Evolutionary conservation across 2,113 vertebrate genomes (phyloP).

Genomic region (Cephalopholis sonnerati): DNA sequence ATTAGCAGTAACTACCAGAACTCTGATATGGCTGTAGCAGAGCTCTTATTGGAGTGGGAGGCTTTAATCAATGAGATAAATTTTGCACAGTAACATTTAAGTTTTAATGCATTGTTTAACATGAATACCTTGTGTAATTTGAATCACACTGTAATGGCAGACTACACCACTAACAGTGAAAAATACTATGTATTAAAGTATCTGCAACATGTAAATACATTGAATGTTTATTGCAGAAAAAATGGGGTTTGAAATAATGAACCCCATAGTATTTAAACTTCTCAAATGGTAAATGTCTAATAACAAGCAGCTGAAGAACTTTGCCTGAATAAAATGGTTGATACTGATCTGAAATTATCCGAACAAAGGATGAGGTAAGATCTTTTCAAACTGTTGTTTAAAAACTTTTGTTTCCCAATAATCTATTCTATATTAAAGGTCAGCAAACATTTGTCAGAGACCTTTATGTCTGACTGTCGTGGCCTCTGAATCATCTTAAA

Average conservation of each 20-base stretch:
- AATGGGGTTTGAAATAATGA: not conserved
- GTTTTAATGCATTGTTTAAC: not conserved
- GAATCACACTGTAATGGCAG: too few species aligned
- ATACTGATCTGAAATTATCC: too few species aligned
- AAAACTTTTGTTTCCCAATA: not conserved
- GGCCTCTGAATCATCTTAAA: constrained; percentile 47
- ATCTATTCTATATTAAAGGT: constrained; percentile 26
- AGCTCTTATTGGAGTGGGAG: not conserved
- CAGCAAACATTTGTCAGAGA: constrained; percentile 45
- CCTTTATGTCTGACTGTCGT: constrained; percentile 24
- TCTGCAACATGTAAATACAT: not conserved
- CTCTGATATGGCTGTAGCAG: not conserved
- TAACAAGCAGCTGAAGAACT: not conserved
- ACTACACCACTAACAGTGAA: not conserved
- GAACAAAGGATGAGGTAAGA: too few species aligned
- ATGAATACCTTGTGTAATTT: not conserved
- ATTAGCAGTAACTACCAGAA: not conserved
- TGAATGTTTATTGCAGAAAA: not conserved
- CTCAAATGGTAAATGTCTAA: not conserved
- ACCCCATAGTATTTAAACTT: not conserved
- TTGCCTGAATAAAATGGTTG: too few species aligned
- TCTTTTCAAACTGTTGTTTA: not conserved
- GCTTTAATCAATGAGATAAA: not conserved
- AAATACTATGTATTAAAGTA: not conserved
- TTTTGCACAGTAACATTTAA: not conserved